A percentile compares a stretch with the other conserved stretches of the same genome.
Conservation (phyloP, 2,113 vertebrate species). For the Poecilia latipinna region DNA sequence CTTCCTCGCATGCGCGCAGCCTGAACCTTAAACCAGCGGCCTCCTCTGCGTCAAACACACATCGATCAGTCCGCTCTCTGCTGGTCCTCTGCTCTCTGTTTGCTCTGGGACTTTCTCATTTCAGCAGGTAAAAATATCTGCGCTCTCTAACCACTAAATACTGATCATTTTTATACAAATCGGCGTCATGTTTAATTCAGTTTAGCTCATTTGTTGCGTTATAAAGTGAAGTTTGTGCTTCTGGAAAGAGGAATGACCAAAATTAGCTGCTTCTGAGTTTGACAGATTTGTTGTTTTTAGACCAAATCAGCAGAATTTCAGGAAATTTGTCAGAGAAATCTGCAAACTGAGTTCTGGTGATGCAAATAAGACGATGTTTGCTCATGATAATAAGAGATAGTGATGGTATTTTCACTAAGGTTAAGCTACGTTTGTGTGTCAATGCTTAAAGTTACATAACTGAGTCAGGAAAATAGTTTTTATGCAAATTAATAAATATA, state of each 20-base stretch:
- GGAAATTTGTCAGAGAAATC: not conserved
- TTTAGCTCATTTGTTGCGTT: not conserved
- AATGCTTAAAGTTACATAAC: no score
- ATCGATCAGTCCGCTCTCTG: slow-evolving; percentile 11
- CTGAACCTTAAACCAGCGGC: not conserved
- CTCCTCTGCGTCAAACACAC: not conserved
- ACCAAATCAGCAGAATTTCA: not conserved
- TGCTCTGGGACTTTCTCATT: not conserved
- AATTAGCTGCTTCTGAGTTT: not conserved
- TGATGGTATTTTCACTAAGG: not conserved
- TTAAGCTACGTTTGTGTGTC: not conserved
- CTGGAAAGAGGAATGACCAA: not conserved
- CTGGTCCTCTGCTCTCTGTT: not conserved
- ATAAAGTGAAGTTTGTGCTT: not conserved
- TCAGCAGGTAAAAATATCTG: slow-evolving; percentile 19
- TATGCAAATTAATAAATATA: not conserved
- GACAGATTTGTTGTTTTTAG: not conserved
- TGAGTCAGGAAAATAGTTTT: not conserved
- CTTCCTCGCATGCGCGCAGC: not conserved
- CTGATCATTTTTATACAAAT: not conserved
- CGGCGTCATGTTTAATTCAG: not conserved
- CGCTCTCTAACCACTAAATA: not conserved
- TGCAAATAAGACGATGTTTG: not conserved
- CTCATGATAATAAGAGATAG: not conserved
- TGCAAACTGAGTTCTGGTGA: not conserved